A percentile compares a stretch with the other conserved stretches of the same genome.
phyloP scores from a whole-genome alignment of 2,888 invertebrate species.

The Operophtera brumata region DNA sequence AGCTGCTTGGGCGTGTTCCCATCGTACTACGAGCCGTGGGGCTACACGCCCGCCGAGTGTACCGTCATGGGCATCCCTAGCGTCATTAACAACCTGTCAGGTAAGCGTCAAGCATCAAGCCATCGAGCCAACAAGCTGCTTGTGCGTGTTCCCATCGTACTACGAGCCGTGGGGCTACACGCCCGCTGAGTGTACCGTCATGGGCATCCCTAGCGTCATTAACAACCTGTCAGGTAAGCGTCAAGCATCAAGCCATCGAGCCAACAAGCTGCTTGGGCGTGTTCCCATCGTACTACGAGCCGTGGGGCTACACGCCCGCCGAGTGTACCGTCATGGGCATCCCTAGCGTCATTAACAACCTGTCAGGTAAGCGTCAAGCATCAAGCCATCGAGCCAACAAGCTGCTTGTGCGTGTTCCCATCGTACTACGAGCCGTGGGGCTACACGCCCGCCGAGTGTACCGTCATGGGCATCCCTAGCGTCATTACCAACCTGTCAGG shows the following conservation, averaged over 20 bases:
- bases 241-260: no score
- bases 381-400: no score
- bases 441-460: constrained; percentile 99
- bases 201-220: constrained; percentile 99
- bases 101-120: constrained; percentile 60
- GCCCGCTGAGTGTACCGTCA: constrained; percentile 99
- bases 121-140: constrained; percentile 45
- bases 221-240: constrained; percentile 95
- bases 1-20: constrained; percentile 99
- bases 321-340: constrained; percentile 99
- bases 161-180: constrained; percentile 99
- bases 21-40: constrained; percentile 99
- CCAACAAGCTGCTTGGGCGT: no score
- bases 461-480: constrained; percentile 99
- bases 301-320: constrained; percentile 99
- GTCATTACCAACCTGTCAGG: constrained; percentile 98
- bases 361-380: constrained; percentile 92
- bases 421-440: constrained; percentile 99
- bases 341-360: constrained; percentile 97
- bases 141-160: constrained; percentile 99
- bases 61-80: constrained; percentile 99
- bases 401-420: constrained; percentile 98
- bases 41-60: constrained; percentile 99
- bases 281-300: constrained; percentile 99
- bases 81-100: constrained; percentile 97